Percentiles rank a stretch among this genome's conserved stretches.
Evolutionary conservation across 2,797 vertebrate genomes (phyloP).

Genomic region (Crenichthys baileyi): DNA sequence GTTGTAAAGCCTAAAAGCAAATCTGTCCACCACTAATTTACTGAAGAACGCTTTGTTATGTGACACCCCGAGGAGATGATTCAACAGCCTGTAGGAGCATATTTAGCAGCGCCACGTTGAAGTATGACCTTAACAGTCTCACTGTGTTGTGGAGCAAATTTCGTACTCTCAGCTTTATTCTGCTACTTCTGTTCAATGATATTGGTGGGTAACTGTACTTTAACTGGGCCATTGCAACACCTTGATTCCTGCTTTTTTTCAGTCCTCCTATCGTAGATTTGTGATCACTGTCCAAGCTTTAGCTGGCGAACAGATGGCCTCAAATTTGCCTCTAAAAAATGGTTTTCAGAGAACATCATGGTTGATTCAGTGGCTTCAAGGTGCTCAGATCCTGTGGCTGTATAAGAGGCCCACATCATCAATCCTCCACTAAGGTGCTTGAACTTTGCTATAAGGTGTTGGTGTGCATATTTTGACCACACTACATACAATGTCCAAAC

Average conservation of each 20-base stretch:
- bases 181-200: neutral
- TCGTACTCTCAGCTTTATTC: neutral
- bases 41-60: slow-evolving; percentile 12
- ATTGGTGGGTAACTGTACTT: neutral
- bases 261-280: neutral
- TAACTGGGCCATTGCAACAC: neutral
- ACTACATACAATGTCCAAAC: neutral
- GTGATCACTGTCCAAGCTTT: neutral
- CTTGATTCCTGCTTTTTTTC: neutral
- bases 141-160: neutral
- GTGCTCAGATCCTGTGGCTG: neutral
- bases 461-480: neutral
- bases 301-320: neutral
- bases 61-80: slow-evolving; percentile 3
- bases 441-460: neutral
- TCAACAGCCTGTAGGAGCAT: slow-evolving; percentile 5
- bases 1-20: slow-evolving; percentile 38
- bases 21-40: slow-evolving; percentile 42
- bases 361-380: neutral
- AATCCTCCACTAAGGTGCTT: neutral
- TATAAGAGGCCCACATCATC: neutral
- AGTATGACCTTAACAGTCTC: neutral
- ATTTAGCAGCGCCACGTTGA: neutral
- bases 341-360: neutral
- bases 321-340: neutral